A percentile compares a stretch with the other conserved stretches of the same genome.
phyloP scores from a whole-genome alignment of 2,113 vertebrate species.

The Rhea pennata region DNA sequence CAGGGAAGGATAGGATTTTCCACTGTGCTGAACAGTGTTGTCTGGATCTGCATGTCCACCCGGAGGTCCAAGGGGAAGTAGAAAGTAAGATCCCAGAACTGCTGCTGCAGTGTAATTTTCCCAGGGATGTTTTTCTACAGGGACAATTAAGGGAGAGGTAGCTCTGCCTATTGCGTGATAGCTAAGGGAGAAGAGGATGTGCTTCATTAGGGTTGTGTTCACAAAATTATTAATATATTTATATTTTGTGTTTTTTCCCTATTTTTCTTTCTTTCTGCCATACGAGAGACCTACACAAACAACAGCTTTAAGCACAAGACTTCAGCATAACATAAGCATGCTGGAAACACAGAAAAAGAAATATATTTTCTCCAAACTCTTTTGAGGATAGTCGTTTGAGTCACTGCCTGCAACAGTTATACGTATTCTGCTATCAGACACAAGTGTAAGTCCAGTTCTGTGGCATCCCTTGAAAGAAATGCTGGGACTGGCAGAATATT shows the following conservation, averaged over 20 bases:
- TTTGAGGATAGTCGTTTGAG: neutral
- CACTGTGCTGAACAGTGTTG: neutral
- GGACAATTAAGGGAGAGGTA: neutral
- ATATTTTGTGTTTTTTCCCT: rapidly evolving
- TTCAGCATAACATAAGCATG: neutral
- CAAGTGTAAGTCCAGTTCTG: neutral
- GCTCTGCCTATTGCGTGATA: neutral
- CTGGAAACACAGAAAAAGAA: neutral
- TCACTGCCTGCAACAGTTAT: neutral
- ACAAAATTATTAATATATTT: neutral
- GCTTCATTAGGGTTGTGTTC: neutral
- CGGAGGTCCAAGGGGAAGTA: neutral
- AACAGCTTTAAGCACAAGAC: neutral
- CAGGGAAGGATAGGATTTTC: neutral
- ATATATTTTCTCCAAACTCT: neutral
- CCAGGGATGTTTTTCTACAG: neutral
- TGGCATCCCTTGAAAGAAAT: neutral
- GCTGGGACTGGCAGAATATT: neutral
- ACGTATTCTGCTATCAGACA: neutral
- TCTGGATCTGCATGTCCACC: neutral
- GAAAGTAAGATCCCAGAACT: neutral
- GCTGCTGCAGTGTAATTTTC: neutral
- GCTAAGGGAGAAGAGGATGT: neutral
- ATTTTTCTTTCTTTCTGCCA: neutral
- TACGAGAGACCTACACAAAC: neutral